phyloP scores from a whole-genome alignment of 2,888 invertebrate genomes.

The Apodemia mormo region DNA sequence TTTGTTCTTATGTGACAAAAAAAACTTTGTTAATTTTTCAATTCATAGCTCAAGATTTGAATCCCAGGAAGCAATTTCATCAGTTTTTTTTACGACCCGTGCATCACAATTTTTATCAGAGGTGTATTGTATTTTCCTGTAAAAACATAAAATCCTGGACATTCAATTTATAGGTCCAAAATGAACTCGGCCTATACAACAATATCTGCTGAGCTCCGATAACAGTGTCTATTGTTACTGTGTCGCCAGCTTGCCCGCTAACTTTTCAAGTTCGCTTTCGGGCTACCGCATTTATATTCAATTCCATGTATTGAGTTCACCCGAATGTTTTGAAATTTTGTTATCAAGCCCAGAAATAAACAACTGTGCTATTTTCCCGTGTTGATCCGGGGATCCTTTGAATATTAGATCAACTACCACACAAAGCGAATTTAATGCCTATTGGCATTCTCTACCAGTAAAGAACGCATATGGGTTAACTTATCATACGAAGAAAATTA shows the following conservation, averaged over 20 bases:
- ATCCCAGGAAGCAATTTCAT: too few species aligned
- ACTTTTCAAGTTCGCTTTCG: not conserved
- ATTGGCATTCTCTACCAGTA: too few species aligned
- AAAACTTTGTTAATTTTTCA: too few species aligned
- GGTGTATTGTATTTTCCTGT: not conserved
- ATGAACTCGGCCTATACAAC: not conserved
- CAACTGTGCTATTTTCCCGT: too few species aligned
- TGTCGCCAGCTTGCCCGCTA: conserved; percentile 2
- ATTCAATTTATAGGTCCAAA: not conserved
- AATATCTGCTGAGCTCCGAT: conserved; percentile 5
- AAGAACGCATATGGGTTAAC: too few species aligned
- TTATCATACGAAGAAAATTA: too few species aligned
- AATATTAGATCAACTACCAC: too few species aligned
- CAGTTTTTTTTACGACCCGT: not conserved
- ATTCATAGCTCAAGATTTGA: too few species aligned
- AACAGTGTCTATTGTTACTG: not conserved
- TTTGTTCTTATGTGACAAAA: too few species aligned
- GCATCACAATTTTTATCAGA: not conserved
- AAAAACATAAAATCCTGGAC: not conserved
- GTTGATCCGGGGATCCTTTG: too few species aligned
- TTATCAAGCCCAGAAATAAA: too few species aligned
- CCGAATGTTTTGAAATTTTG: not conserved
- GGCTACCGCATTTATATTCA: not conserved
- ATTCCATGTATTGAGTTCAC: not conserved
- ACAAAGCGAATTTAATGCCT: too few species aligned